Conservation (phyloP, 1,140 invertebrate genomes). For the Cyphomyrmex costatus region DNA sequence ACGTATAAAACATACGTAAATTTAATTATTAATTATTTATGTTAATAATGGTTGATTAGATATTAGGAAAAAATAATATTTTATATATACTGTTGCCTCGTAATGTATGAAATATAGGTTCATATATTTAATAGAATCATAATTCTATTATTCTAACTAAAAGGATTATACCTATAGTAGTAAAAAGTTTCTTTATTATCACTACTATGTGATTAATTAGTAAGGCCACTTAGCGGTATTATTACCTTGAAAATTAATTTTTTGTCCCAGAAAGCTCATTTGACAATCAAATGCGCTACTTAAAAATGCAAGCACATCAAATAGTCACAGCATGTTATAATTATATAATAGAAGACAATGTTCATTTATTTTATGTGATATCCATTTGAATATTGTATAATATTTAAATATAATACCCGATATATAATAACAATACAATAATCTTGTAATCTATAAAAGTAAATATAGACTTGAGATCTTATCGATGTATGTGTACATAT, state of each 20-base stretch:
- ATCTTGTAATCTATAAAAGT: conserved; percentile 1
- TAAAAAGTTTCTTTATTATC: not conserved
- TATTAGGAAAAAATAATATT: conserved; percentile 14
- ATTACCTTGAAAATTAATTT: conserved; percentile 12
- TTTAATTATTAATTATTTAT: not conserved
- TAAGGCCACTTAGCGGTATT: conserved; percentile 19
- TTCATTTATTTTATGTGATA: not conserved
- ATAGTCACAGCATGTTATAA: too few relatives aligned
- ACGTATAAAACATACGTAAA: not conserved
- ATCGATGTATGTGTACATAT: not conserved
- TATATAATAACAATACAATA: too few relatives aligned
- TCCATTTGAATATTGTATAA: not conserved
- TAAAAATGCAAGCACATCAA: not conserved
- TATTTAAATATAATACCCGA: too few relatives aligned
- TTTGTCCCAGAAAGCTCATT: conserved; percentile 32
- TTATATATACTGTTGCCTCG: not conserved
- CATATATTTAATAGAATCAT: not conserved
- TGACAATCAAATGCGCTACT: not conserved
- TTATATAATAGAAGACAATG: too few relatives aligned
- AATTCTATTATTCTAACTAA: not conserved
- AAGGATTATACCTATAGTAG: not conserved
- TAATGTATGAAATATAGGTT: not conserved
- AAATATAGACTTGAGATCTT: not conserved
- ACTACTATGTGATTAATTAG: not conserved
- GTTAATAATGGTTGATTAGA: not conserved